Evolutionary conservation across 2,888 invertebrate species (phyloP), one percentile per base, ranked within the genome.

Genomic region (Caenorhabditis sp.): DNA sequence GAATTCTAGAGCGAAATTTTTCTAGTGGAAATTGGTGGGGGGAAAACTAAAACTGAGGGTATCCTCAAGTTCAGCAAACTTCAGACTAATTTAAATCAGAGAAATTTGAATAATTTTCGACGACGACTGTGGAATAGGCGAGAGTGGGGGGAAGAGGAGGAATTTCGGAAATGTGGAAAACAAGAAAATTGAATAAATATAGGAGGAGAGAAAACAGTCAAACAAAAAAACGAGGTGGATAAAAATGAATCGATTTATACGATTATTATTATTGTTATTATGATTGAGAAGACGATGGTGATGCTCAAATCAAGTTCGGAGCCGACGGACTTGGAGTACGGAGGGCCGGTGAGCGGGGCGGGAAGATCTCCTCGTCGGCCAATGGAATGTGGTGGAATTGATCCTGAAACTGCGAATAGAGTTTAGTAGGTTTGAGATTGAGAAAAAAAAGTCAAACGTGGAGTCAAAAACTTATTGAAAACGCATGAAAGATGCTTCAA

Each of bases 301-400:
- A 35, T 12, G 1, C n/a, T 59, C 19, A 59, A 10, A 38, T n/a
- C 12, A 54, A 12, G 24, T 77, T 68, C 22, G 61, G n/a, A 51
- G 59, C 68, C 59, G 68, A 59, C 14, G 79, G 79, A 19, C 79
- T 79, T 4, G 79, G 79, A 1, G 79, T 79, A 8, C 79, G 70
- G 10, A 79, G 70, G 6, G 49, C 70, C n/a, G 79, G 79, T 16
- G 70, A 70, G 31, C 22, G 70, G 6, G 38, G 38, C n/a, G 79
- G 79, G 79, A 70, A 79, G 35, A 79, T 28, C 7, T 79, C 70
- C 44, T 79, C 79, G 38, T 79, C 70, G 35, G 38, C 24, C 5
- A 77, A 54, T 16, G 79, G 79, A 41, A 54, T 14, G 70, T 79
- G 44, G 1, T 44, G n/a, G 47, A 19, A 79, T 26, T 54, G 47